A percentile compares a stretch with the other conserved stretches of the same genome.
Conservation (phyloP, 2,888 invertebrate genomes). For the Tachina grossa region DNA sequence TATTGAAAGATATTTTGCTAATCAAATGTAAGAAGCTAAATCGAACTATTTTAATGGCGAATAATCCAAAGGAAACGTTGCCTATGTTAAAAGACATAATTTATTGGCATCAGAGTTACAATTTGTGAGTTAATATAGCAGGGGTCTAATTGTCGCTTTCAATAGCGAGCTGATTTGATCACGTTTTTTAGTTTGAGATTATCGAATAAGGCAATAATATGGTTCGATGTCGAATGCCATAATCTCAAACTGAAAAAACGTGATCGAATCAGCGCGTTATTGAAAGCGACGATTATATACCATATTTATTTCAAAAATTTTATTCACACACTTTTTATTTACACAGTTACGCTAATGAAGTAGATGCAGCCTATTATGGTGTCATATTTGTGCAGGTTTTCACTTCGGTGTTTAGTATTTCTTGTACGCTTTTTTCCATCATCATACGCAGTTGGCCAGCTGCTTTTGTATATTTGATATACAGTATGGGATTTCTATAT, state of each 20-base stretch:
- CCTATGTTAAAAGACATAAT: conserved; percentile 72
- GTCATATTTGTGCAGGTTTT: conserved; percentile 75
- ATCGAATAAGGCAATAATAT: no score
- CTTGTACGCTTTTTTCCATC: conserved; percentile 75
- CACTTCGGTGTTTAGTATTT: conserved; percentile 69
- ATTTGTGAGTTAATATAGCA: background rate
- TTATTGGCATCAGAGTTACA: conserved; percentile 76
- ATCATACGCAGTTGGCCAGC: conserved; percentile 75
- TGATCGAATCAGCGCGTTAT: no score
- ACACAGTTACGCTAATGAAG: conserved; percentile 70
- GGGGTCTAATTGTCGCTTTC: no score
- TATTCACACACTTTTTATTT: background rate
- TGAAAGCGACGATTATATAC: background rate
- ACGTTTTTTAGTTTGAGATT: no score
- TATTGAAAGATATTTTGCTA: conserved; percentile 75
- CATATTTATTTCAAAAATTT: background rate
- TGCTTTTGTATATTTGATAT: conserved; percentile 73
- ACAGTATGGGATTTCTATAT: conserved; percentile 72
- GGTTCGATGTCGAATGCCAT: no score
- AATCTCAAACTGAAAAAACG: no score
- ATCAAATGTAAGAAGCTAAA: conserved; percentile 75
- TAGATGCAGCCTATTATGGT: conserved; percentile 70
- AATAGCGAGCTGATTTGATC: no score
- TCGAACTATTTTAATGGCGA: conserved; percentile 1
- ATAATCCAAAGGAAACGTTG: conserved; percentile 37